Evolutionary conservation across 2,113 vertebrate genomes (phyloP).

Genomic region (Capra hircus): DNA sequence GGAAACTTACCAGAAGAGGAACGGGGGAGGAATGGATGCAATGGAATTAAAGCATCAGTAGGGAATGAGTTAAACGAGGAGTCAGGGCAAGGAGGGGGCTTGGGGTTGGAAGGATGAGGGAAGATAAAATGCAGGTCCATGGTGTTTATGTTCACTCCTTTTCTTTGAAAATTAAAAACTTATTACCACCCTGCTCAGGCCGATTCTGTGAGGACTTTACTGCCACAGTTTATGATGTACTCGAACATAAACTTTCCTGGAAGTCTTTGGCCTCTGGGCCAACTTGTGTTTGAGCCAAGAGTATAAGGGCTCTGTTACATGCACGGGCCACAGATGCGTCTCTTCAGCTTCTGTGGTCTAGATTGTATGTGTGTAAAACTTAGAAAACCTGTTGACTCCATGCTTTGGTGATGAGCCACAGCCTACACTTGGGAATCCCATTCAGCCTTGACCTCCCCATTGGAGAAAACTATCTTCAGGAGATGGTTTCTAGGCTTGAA

Average conservation of each 20-base stretch:
- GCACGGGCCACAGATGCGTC: background rate
- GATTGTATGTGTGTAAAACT: background rate
- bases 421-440: background rate
- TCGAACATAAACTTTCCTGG: slow-evolving; percentile 49
- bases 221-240: background rate
- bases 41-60: background rate
- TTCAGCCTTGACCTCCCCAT: background rate
- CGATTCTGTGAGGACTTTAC: background rate
- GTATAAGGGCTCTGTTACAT: background rate
- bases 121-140: background rate
- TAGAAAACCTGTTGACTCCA: background rate
- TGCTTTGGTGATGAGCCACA: accelerated
- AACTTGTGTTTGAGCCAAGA: slow-evolving; percentile 10
- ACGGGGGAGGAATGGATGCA: accelerated
- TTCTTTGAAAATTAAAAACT: background rate
- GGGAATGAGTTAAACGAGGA: background rate
- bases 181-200: background rate
- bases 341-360: background rate
- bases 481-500: background rate
- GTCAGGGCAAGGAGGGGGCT: background rate
- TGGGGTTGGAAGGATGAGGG: background rate
- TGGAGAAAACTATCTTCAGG: slow-evolving; percentile 11
- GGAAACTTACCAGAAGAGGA: background rate
- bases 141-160: background rate
- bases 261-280: slow-evolving; percentile 41